Percentiles rank a stretch among this genome's conserved stretches.
Conservation (phyloP, 2,797 vertebrate genomes). For the Pachyuromys duprasi region DNA sequence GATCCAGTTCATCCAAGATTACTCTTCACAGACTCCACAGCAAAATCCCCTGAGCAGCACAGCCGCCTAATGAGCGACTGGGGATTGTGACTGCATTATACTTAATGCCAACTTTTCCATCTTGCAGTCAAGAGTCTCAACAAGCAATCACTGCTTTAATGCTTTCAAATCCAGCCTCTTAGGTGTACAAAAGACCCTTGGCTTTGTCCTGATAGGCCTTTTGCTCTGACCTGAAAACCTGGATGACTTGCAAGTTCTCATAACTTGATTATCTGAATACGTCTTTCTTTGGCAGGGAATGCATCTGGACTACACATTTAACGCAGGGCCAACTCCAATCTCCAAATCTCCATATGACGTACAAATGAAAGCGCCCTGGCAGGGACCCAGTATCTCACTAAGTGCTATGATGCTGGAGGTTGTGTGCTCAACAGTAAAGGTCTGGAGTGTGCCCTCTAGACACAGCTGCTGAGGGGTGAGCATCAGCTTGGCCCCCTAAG, state of each 20-base stretch:
- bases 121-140: conserved; percentile 58
- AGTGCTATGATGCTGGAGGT: neutral
- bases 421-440: neutral
- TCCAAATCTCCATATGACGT: neutral
- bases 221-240: conserved; percentile 58
- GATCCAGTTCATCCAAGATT: conserved; percentile 58
- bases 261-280: conserved; percentile 37
- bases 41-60: conserved; percentile 45
- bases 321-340: neutral
- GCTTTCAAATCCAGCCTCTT: conserved; percentile 61
- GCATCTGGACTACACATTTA: conserved; percentile 23
- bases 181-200: conserved; percentile 28
- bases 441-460: neutral
- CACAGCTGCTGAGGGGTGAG: neutral
- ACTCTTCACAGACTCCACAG: conserved; percentile 58
- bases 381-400: neutral
- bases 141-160: conserved; percentile 57
- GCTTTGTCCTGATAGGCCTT: conserved; percentile 51
- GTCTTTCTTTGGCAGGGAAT: conserved; percentile 41
- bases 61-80: conserved; percentile 4
- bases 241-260: conserved; percentile 28
- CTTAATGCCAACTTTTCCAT: conserved; percentile 36
- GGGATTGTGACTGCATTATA: conserved; percentile 55
- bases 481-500: neutral
- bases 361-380: neutral